Conservation (phyloP, 1,140 invertebrate genomes). For the Helicorthomorpha holstii region DNA sequence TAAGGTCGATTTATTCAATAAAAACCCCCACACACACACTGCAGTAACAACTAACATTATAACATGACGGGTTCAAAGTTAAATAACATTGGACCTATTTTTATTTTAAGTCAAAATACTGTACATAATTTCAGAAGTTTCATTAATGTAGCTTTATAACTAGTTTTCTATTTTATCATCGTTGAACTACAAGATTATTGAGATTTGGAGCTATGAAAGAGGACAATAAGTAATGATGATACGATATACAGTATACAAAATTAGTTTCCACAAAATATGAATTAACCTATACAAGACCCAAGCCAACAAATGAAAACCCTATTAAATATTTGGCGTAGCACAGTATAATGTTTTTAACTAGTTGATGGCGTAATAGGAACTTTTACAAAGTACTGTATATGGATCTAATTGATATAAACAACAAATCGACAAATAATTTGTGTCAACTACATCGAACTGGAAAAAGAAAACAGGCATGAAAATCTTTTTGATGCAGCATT, state of each 20-base stretch:
- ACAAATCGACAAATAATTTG: no score
- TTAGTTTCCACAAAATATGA: constrained; percentile 65
- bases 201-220: constrained; percentile 50
- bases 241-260: constrained; percentile 66
- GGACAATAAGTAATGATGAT: constrained; percentile 74
- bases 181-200: constrained; percentile 54
- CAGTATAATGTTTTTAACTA: background rate
- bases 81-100: background rate
- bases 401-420: background rate
- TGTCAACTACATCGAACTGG: background rate
- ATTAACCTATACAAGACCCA: constrained; percentile 47
- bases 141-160: background rate
- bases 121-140: background rate
- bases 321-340: constrained; percentile 42
- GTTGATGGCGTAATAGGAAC: background rate
- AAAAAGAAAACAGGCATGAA: background rate
- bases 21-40: no score
- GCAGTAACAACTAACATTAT: no score
- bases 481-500: background rate
- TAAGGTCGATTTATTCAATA: no score
- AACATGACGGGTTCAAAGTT: background rate
- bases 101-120: background rate
- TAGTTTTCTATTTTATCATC: constrained; percentile 9
- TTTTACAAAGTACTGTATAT: background rate
- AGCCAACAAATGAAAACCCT: constrained; percentile 35